A percentile compares a stretch with the other conserved stretches of the same genome.
phyloP scores from a whole-genome alignment of 1,140 invertebrate species.

The Araneus ventricosus region DNA sequence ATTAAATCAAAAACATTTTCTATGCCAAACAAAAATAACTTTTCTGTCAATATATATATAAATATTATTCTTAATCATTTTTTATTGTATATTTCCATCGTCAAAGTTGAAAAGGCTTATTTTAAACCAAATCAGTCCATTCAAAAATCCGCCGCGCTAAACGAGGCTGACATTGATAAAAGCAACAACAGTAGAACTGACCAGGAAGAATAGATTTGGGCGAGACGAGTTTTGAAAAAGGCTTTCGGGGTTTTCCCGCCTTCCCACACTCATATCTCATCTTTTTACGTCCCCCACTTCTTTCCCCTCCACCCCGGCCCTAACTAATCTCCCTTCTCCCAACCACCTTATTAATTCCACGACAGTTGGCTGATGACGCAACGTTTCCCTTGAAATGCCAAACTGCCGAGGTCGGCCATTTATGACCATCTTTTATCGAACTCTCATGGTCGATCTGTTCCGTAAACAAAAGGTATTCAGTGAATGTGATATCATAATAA shows the following conservation, averaged over 20 bases:
- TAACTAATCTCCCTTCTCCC: constrained; percentile 47
- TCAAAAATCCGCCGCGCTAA: not conserved
- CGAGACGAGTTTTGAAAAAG: constrained; percentile 39
- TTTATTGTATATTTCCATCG: not conserved
- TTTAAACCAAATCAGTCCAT: not conserved
- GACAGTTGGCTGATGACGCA: constrained; percentile 52
- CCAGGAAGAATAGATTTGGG: constrained; percentile 42
- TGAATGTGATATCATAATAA: not conserved
- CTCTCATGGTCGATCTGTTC: not conserved
- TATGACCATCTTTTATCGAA: not conserved
- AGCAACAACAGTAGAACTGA: constrained; percentile 33
- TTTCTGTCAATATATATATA: no score
- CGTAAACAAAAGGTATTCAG: not conserved
- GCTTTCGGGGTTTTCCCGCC: constrained; percentile 51
- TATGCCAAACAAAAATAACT: no score
- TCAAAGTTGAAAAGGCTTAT: not conserved
- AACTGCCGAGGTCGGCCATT: constrained; percentile 38
- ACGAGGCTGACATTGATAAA: constrained; percentile 20
- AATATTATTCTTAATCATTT: no score
- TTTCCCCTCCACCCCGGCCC: not conserved
- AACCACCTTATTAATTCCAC: constrained; percentile 19
- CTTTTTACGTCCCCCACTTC: not conserved
- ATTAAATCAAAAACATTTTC: no score
- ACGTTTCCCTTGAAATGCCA: constrained; percentile 18
- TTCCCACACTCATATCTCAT: constrained; percentile 54